Evolutionary conservation across 2,113 vertebrate genomes (phyloP).

Genomic region (Machaerirhynchus nigripectus): DNA sequence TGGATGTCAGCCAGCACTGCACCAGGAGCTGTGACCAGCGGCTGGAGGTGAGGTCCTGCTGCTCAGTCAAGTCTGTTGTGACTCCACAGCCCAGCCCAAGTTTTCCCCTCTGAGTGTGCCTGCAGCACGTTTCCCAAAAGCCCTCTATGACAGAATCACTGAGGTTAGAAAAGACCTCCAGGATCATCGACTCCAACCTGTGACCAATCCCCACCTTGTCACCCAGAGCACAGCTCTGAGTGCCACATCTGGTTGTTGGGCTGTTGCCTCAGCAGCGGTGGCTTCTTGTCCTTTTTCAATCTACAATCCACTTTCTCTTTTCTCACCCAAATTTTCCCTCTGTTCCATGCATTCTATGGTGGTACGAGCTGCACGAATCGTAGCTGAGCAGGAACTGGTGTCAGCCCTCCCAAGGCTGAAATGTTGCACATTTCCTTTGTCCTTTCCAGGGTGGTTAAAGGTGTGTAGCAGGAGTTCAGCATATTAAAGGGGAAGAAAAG

Average conservation of each 20-base stretch:
- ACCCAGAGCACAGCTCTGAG: not conserved
- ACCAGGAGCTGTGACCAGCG: constrained; percentile 51
- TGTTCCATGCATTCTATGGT: not conserved
- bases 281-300: not conserved
- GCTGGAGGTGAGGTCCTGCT: constrained; percentile 23
- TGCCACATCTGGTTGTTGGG: not conserved
- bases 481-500: not conserved
- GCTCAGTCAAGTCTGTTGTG: not conserved
- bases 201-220: not conserved
- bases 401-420: not conserved
- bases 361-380: not conserved
- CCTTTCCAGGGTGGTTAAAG: not conserved
- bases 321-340: not conserved
- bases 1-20: constrained; percentile 13
- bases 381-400: not conserved
- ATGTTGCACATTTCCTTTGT: not conserved
- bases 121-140: not conserved
- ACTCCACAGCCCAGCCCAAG: not conserved
- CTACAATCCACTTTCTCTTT: not conserved
- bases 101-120: not conserved
- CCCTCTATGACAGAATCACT: not conserved
- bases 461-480: not conserved
- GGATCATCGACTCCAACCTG: not conserved
- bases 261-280: not conserved
- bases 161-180: not conserved